Evolutionary conservation across 2,797 vertebrate species (phyloP).

Genomic region (Lithobates pipiens): DNA sequence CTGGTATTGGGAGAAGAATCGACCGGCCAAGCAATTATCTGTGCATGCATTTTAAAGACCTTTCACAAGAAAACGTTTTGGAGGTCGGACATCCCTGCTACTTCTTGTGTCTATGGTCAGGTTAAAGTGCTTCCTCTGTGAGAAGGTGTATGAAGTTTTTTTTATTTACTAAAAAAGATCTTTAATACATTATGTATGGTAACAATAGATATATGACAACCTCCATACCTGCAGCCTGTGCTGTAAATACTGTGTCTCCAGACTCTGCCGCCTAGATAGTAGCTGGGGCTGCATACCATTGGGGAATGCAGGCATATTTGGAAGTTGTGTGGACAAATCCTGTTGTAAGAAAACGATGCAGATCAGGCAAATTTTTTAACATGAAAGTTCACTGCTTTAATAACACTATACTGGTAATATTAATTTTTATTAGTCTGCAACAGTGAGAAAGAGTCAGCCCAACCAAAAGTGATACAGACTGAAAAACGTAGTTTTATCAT

Average conservation of each 20-base stretch:
- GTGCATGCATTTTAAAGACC: too few relatives aligned
- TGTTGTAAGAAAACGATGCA: slow-evolving; percentile 68
- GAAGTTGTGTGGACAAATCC: slow-evolving; percentile 67
- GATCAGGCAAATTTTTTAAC: background rate
- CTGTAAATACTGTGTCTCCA: slow-evolving; percentile 92
- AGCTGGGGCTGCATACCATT: slow-evolving; percentile 80
- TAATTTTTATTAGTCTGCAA: too few relatives aligned
- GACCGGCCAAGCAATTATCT: too few relatives aligned
- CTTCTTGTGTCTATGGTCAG: background rate
- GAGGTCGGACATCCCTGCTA: background rate
- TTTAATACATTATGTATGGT: background rate
- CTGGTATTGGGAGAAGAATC: too few relatives aligned
- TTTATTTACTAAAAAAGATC: background rate
- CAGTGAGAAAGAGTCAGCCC: too few relatives aligned
- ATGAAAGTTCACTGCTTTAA: too few relatives aligned
- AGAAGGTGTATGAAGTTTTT: background rate
- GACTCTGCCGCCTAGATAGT: slow-evolving; percentile 87
- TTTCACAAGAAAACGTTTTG: background rate
- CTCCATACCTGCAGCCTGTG: slow-evolving; percentile 88
- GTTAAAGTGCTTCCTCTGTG: background rate
- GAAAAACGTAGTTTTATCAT: too few relatives aligned
- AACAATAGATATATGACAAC: background rate
- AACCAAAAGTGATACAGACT: too few relatives aligned
- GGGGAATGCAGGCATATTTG: slow-evolving; percentile 80
- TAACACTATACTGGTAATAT: too few relatives aligned